Evolutionary conservation across 1,140 invertebrate species (phyloP), one percentile per base, ranked within the genome.

Genomic region (Lucilia sericata): DNA sequence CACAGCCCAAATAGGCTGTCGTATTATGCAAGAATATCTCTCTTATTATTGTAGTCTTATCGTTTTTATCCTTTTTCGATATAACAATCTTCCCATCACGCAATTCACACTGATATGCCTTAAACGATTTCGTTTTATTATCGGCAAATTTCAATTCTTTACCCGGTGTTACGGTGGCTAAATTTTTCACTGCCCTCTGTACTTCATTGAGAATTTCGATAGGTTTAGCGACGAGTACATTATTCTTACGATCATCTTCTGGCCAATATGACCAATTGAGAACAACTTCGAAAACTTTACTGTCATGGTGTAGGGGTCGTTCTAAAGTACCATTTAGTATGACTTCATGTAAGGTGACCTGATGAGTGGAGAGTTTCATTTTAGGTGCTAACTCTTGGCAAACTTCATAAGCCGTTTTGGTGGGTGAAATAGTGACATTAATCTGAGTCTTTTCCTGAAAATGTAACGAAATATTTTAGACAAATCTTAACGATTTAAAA

Each of bases 261-360:
- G 96, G 94, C 97, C 97, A 98, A 85, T 96, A 95, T 0, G 95
- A 94, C 97, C 97, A 98, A 70, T 94, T 93, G 12, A 97, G 91
- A 13, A 98, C 94, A 30, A 94, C 91, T 85, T 93, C 92, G 5
- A 93, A 90, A 0, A 94, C 93, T 83, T 94, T 93, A 87, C 97
- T 96, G 47, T 94, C 93, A 85, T 96, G 94, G 91, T 97, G 96
- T 17, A 98, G 91, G 0, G 96, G 95, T 8, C 97, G 91, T 83
- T 94, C 93, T 87, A 97, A 89, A 17, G 93, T 92, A 49, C 94
- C 95, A 84, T 94, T 94, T 84, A 96, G 93, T 83, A 97, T 94
- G 0, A 95, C 94, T 91, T 97, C 96, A 88, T 96, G 94, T 0
- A 97, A 87, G 87, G 94, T 94, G 78, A 95, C 89, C 86, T 95